A percentile compares a stretch with the other conserved stretches of the same genome.
phyloP scores from a whole-genome alignment of 2,888 invertebrate genomes.

The Entomobrya multifasciata region DNA sequence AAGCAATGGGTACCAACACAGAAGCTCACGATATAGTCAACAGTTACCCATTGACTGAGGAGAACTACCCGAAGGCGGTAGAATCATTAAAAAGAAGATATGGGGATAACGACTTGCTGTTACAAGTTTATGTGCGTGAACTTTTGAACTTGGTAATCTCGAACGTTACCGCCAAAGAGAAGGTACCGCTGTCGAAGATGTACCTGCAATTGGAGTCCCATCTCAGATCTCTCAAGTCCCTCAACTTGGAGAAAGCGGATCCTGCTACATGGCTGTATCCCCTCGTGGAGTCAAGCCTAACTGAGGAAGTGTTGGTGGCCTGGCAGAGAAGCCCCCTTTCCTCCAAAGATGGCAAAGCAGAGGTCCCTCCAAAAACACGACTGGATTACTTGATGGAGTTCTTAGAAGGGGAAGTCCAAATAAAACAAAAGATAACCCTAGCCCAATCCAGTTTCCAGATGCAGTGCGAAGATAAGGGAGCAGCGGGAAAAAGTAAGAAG shows the following conservation, averaged over 20 bases:
- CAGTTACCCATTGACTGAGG: conserved; percentile 42
- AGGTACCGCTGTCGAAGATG: neutral
- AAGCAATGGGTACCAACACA: conserved; percentile 70
- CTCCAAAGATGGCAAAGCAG: neutral
- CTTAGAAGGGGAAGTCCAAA: conserved; percentile 23
- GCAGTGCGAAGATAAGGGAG: neutral
- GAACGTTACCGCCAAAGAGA: neutral
- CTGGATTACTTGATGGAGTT: conserved; percentile 41
- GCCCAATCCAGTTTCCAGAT: neutral
- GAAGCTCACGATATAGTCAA: conserved; percentile 78
- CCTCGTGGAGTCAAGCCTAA: conserved; percentile 80
- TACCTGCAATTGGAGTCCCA: conserved; percentile 27
- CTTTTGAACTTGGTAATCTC: conserved; percentile 2
- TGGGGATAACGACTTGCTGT: conserved; percentile 77
- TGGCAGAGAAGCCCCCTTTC: conserved; percentile 75
- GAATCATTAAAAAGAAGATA: conserved; percentile 55
- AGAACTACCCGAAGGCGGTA: conserved; percentile 55
- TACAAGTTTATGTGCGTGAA: conserved; percentile 77
- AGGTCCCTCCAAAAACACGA: neutral
- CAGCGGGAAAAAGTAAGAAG: neutral
- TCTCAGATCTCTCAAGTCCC: neutral
- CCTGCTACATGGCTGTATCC: conserved; percentile 62
- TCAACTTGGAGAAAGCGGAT: conserved; percentile 26
- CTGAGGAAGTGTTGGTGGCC: conserved; percentile 78
- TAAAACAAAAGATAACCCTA: conserved; percentile 11